Evolutionary conservation across 2,113 vertebrate genomes (phyloP).

Genomic region (Sphaerodactylus townsendi): DNA sequence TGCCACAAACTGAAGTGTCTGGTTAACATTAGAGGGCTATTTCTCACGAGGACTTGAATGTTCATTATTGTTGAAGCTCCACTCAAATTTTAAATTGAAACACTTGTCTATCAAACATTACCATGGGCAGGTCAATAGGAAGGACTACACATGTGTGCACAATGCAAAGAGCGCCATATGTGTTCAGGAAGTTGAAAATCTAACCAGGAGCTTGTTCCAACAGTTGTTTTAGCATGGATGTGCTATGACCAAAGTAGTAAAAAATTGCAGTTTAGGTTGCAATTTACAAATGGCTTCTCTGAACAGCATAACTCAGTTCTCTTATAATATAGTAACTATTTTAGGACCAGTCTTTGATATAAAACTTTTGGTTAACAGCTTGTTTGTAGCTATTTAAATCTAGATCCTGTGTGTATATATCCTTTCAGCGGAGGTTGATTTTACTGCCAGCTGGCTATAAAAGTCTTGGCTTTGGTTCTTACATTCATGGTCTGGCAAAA

Average conservation of each 20-base stretch:
- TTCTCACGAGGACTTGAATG: not conserved
- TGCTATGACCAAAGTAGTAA: slow-evolving; percentile 4
- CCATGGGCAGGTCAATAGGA: not conserved
- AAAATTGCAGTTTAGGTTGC: not conserved
- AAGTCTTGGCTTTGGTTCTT: slow-evolving; percentile 34
- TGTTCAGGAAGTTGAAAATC: slow-evolving; percentile 1
- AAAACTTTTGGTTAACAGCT: not conserved
- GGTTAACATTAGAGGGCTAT: not conserved
- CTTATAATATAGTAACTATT: slow-evolving; percentile 13
- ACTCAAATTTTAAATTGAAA: not conserved
- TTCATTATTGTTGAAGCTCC: not conserved
- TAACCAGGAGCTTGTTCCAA: no score
- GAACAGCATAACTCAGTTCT: not conserved
- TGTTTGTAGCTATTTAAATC: slow-evolving; percentile 28
- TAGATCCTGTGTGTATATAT: slow-evolving; percentile 13
- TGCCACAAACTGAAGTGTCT: not conserved
- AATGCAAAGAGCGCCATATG: slow-evolving; percentile 21
- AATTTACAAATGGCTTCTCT: not conserved
- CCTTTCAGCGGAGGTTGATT: slow-evolving; percentile 21
- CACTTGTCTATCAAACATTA: not conserved
- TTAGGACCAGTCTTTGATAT: not conserved
- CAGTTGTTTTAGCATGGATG: no score
- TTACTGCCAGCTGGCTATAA: slow-evolving; percentile 15
- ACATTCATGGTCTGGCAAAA: slow-evolving; percentile 22
- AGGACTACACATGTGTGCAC: not conserved